phyloP scores from a whole-genome alignment of 2,888 invertebrate genomes.

The Xiphydria camelus region DNA sequence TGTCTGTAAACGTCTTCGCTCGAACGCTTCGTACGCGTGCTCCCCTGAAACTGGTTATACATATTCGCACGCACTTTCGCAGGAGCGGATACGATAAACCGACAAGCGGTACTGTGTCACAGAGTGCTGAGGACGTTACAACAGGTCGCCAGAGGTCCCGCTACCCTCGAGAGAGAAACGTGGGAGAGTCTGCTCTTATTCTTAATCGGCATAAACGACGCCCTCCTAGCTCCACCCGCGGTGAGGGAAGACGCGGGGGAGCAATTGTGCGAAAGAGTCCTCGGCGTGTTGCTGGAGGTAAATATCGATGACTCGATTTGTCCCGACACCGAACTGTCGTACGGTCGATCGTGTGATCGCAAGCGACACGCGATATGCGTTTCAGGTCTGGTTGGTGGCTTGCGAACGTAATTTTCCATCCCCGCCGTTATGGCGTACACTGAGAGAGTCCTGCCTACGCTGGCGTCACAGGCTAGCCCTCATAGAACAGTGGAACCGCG shows the following conservation, averaged over 20 bases:
- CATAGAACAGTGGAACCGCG: constrained; percentile 93
- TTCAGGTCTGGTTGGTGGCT: constrained; percentile 70
- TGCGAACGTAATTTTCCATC: constrained; percentile 87
- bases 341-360: too few species aligned
- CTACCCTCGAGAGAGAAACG: constrained; percentile 78
- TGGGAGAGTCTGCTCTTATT: constrained; percentile 90
- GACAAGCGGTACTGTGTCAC: constrained; percentile 92
- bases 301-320: too few species aligned
- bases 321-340: too few species aligned
- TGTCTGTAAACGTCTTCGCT: too few species aligned
- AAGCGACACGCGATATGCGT: too few species aligned
- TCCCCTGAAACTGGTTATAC: neutral
- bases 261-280: constrained; percentile 89
- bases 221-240: constrained; percentile 87
- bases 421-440: constrained; percentile 93
- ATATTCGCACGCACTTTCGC: constrained; percentile 10
- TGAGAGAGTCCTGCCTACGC: constrained; percentile 87
- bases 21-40: too few species aligned
- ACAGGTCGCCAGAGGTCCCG: constrained; percentile 76
- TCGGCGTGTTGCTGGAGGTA: constrained; percentile 91
- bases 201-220: constrained; percentile 87
- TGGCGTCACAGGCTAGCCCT: constrained; percentile 95
- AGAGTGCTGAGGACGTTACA: constrained; percentile 85
- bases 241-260: constrained; percentile 95
- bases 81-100: constrained; percentile 88